Base-by-base conservation (phyloP, 2,888 invertebrate genomes). In the Drosophila meridiana region DNA sequence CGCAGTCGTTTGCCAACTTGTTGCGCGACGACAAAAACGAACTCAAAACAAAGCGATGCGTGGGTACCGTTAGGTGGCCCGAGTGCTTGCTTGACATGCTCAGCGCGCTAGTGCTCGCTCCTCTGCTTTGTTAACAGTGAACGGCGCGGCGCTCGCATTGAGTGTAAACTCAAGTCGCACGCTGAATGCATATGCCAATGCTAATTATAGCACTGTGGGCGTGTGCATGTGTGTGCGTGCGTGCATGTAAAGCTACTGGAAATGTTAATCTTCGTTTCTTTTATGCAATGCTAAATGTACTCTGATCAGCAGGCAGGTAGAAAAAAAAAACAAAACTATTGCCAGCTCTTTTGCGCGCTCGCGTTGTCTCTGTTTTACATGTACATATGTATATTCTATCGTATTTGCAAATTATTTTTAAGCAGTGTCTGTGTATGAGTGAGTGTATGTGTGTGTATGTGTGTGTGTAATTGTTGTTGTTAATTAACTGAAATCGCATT, bases 401-500 rank as follows among this genome's bases (percentile, higher is more conserved):
- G 40, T 13, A 64, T 57, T n/a, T 38, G 56, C 45, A 36, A 70
- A 66, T 64, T 59, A 56, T 64, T 64, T 76, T 78, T 56, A 50
- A 72, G 52, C 59, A 43, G 59, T 38, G 11, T 8, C 11, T 48
- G 38, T 5, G 32, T 7, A 30, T 43, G n/a, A 8, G 45, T 28
- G 14, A 7, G 13, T 48, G 55, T 13, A 7, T 7, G 28, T 36
- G 34, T 9, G 36, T 42, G 34, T 52, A 62, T 36, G 55, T 52
- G 28, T 40, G 50, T 64, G 53, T 45, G 63, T 71, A 70, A 82
- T 85, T 85, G 73, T 83, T 83, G 84, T 69, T 80, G 76, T 78
- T 85, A 86, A 87, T 86, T 87, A 83, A 86, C 80, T 83, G 78
- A 87, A 86, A 85, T 86, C 78, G 72, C 85, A 87, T 86, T 86